Conservation (phyloP, 2,113 vertebrate genomes). For the Salvelinus alpinus region DNA sequence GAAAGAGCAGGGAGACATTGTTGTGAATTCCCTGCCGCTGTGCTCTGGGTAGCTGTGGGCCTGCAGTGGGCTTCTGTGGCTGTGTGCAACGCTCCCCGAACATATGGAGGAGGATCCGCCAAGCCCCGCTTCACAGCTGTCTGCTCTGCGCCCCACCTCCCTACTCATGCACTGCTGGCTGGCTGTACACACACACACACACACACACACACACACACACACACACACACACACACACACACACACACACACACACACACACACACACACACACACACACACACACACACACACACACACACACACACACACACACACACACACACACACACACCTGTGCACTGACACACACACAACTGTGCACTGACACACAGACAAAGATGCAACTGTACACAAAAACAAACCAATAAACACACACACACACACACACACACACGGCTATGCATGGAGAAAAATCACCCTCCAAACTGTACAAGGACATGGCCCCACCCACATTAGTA, state of each 20-base stretch:
- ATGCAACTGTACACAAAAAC: background rate
- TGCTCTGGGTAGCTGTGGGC: constrained; percentile 43
- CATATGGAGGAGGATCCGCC: constrained; percentile 74
- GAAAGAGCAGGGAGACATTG: background rate
- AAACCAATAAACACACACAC: background rate
- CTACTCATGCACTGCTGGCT: constrained; percentile 34
- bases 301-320: constrained; percentile 3
- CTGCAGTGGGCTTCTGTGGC: constrained; percentile 51
- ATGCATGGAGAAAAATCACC: background rate
- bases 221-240: constrained; percentile 17
- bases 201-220: constrained; percentile 6
- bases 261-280: constrained; percentile 4
- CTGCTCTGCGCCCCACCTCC: constrained; percentile 73
- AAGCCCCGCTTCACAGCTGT: constrained; percentile 79
- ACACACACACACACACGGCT: background rate
- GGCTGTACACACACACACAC: constrained; percentile 23
- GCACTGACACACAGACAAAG: constrained; percentile 8
- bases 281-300: constrained; percentile 1
- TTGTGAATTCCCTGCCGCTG: constrained; percentile 3
- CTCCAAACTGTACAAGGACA: background rate
- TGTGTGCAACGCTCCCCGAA: constrained; percentile 74
- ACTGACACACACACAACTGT: background rate
- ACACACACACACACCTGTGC: constrained; percentile 24
- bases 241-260: background rate
- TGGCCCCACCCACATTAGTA: background rate